A percentile compares a stretch with the other conserved stretches of the same genome.
Evolutionary conservation across 2,888 invertebrate genomes (phyloP).

Genomic region (Phengaris arion): DNA sequence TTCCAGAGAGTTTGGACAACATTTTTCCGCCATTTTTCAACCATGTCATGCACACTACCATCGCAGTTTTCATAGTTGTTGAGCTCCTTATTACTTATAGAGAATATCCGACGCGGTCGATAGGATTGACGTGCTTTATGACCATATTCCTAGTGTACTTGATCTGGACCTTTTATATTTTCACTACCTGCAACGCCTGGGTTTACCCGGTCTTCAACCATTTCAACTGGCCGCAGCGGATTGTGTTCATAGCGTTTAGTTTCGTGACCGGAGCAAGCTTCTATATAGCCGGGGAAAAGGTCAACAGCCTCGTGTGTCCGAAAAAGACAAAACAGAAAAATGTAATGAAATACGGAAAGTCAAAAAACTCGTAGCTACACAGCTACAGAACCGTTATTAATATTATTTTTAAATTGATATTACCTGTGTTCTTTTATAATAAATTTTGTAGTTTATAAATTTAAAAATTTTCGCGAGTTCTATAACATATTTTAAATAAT

Average conservation of each 20-base stretch:
- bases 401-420: neutral
- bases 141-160: constrained; percentile 83
- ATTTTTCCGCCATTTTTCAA: constrained; percentile 93
- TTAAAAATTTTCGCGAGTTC: neutral
- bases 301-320: constrained; percentile 66
- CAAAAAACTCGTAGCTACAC: constrained; percentile 15
- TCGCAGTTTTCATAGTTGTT: constrained; percentile 85
- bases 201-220: constrained; percentile 92
- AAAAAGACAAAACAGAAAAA: neutral
- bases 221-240: constrained; percentile 82
- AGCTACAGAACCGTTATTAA: neutral
- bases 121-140: constrained; percentile 79
- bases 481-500: too few relatives aligned
- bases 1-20: constrained; percentile 85
- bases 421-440: neutral
- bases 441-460: neutral
- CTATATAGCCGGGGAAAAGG: constrained; percentile 85
- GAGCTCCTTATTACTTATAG: constrained; percentile 86
- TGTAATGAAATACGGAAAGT: neutral
- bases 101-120: constrained; percentile 83
- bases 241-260: constrained; percentile 83
- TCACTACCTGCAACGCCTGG: constrained; percentile 87
- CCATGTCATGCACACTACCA: constrained; percentile 91
- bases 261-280: constrained; percentile 77
- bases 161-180: constrained; percentile 85